Base-by-base conservation (phyloP, 2,888 invertebrate genomes). In the Buathra laborator region DNA sequence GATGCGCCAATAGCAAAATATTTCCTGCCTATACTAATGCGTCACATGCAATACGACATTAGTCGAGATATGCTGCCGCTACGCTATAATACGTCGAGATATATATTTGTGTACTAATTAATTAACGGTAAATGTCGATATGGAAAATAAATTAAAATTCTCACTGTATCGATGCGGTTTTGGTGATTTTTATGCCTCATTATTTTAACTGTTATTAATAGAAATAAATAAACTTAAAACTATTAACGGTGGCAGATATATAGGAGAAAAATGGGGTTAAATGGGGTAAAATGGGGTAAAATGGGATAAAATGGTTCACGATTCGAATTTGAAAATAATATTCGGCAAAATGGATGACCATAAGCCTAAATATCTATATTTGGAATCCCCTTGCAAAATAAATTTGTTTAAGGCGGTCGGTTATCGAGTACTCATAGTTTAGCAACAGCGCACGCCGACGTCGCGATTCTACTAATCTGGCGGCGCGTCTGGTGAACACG, bases 71-170 rank as follows among this genome's bases (percentile, higher is more conserved):
- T 32, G 59, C 71, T 59, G 29, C 10, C 46, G 37, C 19, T 32
- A 81, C 16, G 59, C 64, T 43, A 68, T 75, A 53, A 71, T 81
- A 74, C n/a, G 10, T 44, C 43, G 62, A 59, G 37, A 37, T 7
- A 19, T n/a, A 68, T 67, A 43, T 70, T 48, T 51, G 24, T 76
- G 51, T 51, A 74, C 84, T 81, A 81, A 84, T 80, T 37, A 14
- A 48, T 46, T 68, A 53, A 75, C 32, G 64, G 51, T 51, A 59
- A 6, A 32, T 43, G 43, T 29, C 10, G 44, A 68, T 12, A 32
- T 19, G 46, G 16, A 70, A 70, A 81, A 81, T 81, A 81, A 81
- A 81, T 62, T 62, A 53, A 81, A 32, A 76, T 70, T 76, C 64
- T 76, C 44, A 51, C 53, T 24, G 24, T 24, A 24, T 19, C 24